Base-by-base conservation (phyloP, 2,113 vertebrate species). In the Lontra canadensis region DNA sequence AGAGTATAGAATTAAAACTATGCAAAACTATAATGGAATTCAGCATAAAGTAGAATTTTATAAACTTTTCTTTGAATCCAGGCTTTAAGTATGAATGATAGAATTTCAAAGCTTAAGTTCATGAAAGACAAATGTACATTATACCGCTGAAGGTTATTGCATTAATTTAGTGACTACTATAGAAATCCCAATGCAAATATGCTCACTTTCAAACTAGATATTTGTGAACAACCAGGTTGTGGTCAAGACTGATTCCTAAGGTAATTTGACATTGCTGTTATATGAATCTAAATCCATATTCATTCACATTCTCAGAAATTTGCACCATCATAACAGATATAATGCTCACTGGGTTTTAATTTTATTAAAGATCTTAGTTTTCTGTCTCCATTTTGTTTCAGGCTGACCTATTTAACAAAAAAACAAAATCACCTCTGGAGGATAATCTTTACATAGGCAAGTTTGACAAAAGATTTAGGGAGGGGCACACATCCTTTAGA, bases 401-500 rank as follows among this genome's bases (percentile, higher is more conserved):
- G 10, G 12, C 25, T 95, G 91, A 89, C 88, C 85, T 97, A 88
- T 61, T 91, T 97, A 94, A 78, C 36, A 83, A 61, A 95, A 97
- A 69, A 52, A 36, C n/a, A 67, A 96, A 88, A 88, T 95, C 78
- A 63, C 71, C 31, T 86, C n/a, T 55, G 11, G 18, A 71, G n/a
- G 18, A 96, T 63, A 26, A 23, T 88, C 73, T 95, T 95, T 82
- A 57, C 42, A 78, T 63, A 88, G 88, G 78, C 59, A 93, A 88
- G n/a, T 83, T 65, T 95, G 86, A 95, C 78, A 86, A 86, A 96
- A 82, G 78, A 95, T 61, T 97, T 86, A 94, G 61, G 69, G 95
- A 98, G 65, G 95, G 67, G 8, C 26, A 20, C 21, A 78, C 1
- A 42, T 80, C 61, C 63, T 90, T 80, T 84, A 89, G 83, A 83